A percentile compares a stretch with the other conserved stretches of the same genome.
Evolutionary conservation across 2,113 vertebrate genomes (phyloP).

Genomic region (Phalacrocorax aristotelis): DNA sequence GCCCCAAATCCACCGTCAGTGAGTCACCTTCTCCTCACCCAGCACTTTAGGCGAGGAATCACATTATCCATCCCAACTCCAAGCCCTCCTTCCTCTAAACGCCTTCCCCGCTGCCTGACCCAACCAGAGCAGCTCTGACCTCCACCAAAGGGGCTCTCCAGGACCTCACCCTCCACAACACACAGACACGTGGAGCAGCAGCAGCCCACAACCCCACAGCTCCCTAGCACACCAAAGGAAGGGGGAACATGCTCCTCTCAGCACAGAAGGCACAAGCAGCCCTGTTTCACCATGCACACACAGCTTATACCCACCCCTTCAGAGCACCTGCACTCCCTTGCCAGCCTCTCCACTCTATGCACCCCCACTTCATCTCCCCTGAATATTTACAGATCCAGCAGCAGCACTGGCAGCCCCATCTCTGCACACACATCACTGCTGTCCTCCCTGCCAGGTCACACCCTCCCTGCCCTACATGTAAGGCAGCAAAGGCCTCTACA

Average conservation of each 20-base stretch:
- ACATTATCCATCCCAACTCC: not conserved
- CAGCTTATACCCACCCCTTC: not conserved
- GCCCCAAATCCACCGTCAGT: not conserved
- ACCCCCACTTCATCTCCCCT: rapidly evolving
- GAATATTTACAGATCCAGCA: not conserved
- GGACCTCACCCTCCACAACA: not conserved
- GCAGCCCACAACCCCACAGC: not conserved
- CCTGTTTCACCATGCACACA: not conserved
- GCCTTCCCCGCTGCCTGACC: not conserved
- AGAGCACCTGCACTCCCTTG: not conserved
- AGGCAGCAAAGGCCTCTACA: not conserved
- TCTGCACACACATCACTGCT: not conserved
- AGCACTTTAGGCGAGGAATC: not conserved
- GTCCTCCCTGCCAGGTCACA: rapidly evolving
- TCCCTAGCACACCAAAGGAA: not conserved
- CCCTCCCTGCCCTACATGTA: rapidly evolving
- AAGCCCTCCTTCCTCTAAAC: not conserved
- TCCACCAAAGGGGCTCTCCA: not conserved
- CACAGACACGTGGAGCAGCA: not conserved
- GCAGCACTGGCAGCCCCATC: not conserved
- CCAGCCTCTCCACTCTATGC: not conserved
- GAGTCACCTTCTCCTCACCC: not conserved
- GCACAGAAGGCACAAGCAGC: not conserved
- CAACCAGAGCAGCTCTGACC: not conserved
- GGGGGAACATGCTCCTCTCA: rapidly evolving